Evolutionary conservation across 1,140 invertebrate genomes (phyloP), one percentile per base, ranked within the genome.

Genomic region (Cydia strobilella): DNA sequence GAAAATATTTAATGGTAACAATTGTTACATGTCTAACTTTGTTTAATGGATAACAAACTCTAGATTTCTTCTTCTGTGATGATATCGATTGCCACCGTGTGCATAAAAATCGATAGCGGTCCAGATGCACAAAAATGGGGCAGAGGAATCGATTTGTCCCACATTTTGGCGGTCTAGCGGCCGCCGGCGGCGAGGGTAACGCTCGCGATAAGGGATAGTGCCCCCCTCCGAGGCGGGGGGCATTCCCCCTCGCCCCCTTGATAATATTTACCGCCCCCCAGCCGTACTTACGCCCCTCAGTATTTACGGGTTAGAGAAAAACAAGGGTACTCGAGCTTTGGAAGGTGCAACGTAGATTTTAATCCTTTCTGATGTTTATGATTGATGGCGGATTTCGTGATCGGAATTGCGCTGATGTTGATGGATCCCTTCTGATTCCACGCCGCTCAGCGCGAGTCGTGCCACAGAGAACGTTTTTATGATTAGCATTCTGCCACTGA

Each of bases 351-450:
- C 89, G 91, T 91, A 90, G 90, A 93, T 93, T 93, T 91, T 93
- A 93, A 93, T 93, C 91, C 91, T 91, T 93, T 93, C 89, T 91
- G 91, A 93, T 93, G 91, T 91, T 91, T 91, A 91, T 93, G 90
- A 93, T 93, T 90, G 91, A 93, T 93, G 90, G 86, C 86, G 90
- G 89, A 91, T 92, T 92, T 89, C 81, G 88, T 82, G 86, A 89
- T 92, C 89, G 86, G 82, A 83, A 86, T 86, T 88, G 85, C 86
- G 84, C 82, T 90, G 86, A 87, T 89, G 87, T 90, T 92, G 90
- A 92, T 91, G 87, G 89, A 90, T 90, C 88, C 89, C 87, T 85
- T 87, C 84, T 89, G 88, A 89, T 86, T 85, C 85, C 81, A 72
- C 78, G 75, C 79, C 80, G 83, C 75, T 71, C 72, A 62, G 66